Conservation (phyloP, 2,113 vertebrate genomes). For the Ceyx melanurus region DNA sequence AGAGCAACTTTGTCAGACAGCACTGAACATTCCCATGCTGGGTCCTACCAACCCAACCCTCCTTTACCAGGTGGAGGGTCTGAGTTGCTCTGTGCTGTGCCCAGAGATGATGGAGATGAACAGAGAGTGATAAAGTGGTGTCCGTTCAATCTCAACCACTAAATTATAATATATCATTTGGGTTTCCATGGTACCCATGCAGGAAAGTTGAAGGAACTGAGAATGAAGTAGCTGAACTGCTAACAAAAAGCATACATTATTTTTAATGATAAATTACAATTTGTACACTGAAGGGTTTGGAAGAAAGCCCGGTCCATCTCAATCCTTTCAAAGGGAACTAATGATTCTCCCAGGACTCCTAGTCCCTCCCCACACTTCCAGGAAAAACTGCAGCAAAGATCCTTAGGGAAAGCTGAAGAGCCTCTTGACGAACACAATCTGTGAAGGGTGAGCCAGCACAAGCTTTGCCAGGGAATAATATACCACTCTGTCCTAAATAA, state of each 20-base stretch:
- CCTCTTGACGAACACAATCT: constrained; percentile 11
- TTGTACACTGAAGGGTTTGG: constrained; percentile 14
- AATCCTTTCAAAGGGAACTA: constrained; percentile 46
- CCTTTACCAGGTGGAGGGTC: accelerated
- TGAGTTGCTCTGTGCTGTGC: neutral
- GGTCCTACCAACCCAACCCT: neutral
- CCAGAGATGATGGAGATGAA: neutral
- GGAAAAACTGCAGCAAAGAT: constrained; percentile 41
- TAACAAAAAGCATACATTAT: constrained; percentile 22
- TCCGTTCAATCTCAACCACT: neutral
- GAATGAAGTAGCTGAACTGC: constrained; percentile 4
- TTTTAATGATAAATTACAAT: constrained; percentile 26
- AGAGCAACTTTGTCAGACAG: neutral
- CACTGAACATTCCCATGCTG: neutral
- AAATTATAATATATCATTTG: neutral
- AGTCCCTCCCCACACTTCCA: constrained; percentile 16
- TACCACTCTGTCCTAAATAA: neutral
- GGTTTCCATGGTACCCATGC: constrained; percentile 13
- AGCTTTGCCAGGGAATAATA: neutral
- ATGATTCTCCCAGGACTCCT: constrained; percentile 33
- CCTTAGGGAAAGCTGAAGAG: neutral
- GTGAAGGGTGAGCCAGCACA: neutral
- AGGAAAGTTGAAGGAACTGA: constrained; percentile 32
- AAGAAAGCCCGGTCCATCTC: constrained; percentile 32
- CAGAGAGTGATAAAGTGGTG: neutral